These are phyloP conservation scores for Octonoba sinensis DNA, from an alignment of 2,888 invertebrate genomes.

Conservation along the genomic window DNA sequence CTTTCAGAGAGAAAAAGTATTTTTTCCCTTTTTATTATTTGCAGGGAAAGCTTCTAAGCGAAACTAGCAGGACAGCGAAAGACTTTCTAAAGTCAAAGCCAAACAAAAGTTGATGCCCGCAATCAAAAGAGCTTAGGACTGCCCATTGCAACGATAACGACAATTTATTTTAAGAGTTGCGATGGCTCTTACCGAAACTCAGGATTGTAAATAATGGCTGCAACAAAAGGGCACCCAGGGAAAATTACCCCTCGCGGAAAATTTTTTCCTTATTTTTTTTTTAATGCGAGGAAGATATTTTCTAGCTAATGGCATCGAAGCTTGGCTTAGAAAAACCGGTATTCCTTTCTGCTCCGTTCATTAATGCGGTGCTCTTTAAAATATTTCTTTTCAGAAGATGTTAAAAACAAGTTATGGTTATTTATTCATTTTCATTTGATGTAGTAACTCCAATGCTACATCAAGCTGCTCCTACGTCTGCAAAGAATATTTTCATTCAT, in stretches of 20 bases:
- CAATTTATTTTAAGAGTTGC: conserved; percentile 62
- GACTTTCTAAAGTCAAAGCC: conserved; percentile 65
- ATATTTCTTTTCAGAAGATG: background rate
- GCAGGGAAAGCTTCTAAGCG: conserved; percentile 25
- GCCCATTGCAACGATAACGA: conserved; percentile 62
- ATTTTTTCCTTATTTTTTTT: conserved; percentile 21
- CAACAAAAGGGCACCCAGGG: conserved; percentile 57
- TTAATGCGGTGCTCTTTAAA: background rate
- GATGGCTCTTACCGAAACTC: conserved; percentile 52
- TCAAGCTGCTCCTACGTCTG: too few species aligned
- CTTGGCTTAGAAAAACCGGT: conserved; percentile 38
- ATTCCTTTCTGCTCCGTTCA: conserved; percentile 36
- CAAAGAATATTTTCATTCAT: too few species aligned
- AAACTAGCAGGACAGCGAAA: conserved; percentile 40
- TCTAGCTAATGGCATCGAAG: conserved; percentile 53
- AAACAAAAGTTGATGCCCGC: conserved; percentile 61
- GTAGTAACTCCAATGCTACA: too few species aligned
- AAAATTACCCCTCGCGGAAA: conserved; percentile 55
- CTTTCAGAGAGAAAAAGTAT: conserved; percentile 20
- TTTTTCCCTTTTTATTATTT: conserved; percentile 46
- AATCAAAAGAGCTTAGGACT: conserved; percentile 64
- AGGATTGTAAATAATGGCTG: conserved; percentile 51
- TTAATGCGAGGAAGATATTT: conserved; percentile 49
- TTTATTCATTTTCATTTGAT: too few species aligned
- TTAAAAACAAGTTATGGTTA: too few species aligned